These are phyloP conservation scores for Chrysochloris asiatica DNA, from an alignment of 2,113 vertebrate species.

Conservation along the genomic window DNA sequence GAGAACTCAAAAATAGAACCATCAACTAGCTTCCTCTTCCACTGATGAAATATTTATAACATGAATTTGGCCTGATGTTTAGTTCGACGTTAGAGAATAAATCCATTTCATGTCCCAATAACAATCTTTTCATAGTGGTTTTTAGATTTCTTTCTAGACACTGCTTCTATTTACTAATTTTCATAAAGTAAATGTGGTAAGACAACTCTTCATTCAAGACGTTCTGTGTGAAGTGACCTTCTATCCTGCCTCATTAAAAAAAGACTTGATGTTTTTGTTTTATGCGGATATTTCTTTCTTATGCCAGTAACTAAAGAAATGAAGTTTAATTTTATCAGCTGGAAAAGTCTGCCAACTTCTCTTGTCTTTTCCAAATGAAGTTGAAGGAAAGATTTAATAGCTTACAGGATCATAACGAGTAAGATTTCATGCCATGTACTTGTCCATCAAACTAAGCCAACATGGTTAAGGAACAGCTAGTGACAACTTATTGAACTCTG, in stretches of 20 bases:
- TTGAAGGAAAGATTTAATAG: conserved; percentile 69
- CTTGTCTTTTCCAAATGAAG: conserved; percentile 74
- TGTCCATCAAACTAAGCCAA: conserved; percentile 62
- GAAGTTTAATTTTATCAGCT: conserved; percentile 77
- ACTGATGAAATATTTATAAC: conserved; percentile 60
- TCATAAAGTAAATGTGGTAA: conserved; percentile 41
- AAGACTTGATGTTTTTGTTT: conserved; percentile 44
- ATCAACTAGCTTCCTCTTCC: conserved; percentile 61
- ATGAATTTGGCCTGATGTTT: conserved; percentile 48
- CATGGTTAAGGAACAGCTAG: conserved; percentile 62
- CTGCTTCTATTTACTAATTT: conserved; percentile 3
- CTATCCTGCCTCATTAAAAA: conserved; percentile 6
- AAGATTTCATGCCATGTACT: conserved; percentile 56
- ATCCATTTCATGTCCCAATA: conserved; percentile 2
- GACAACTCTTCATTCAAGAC: conserved; percentile 50
- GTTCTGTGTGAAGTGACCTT: background rate
- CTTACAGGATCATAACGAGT: conserved; percentile 73
- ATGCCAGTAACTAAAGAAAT: conserved; percentile 75
- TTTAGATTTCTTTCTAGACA: background rate
- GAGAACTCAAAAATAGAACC: conserved; percentile 54
- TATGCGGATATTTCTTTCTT: conserved; percentile 64
- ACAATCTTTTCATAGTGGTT: background rate
- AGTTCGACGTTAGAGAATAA: conserved; percentile 39
- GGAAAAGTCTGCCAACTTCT: conserved; percentile 65
- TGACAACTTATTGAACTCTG: conserved; percentile 52